Base-by-base conservation (phyloP, 1,140 invertebrate genomes). In the Mesaphorura yosii region DNA sequence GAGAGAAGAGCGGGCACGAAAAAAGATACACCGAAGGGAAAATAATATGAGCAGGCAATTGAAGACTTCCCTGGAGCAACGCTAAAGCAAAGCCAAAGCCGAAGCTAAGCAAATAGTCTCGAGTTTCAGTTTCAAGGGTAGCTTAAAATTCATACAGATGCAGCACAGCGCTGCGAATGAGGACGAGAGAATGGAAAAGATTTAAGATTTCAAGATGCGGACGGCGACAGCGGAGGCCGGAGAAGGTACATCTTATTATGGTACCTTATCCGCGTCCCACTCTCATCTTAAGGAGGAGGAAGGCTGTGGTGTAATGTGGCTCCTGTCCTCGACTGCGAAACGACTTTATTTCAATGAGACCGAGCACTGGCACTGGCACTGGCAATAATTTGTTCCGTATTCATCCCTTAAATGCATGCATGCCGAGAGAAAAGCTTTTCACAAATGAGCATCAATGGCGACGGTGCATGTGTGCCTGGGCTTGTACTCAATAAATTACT, bases 401-500 rank as follows among this genome's bases (percentile, higher is more conserved):
- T 6, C 39, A 41, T 6, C 6, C 22, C 53, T 48, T 50, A 49
- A 55, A 50, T 40, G 38, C 31, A 55, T 55, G 22, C 17, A 5
- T 7, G 6, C n/a, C 17, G n/a, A 41, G 7, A 54, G 42, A 54
- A 44, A 55, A 47, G 48, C 52, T 51, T 59, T 59, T 59, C 52
- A 37, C 57, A 59, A 34, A 34, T 34, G 31, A 34, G 31, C 52
- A 37, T 53, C 54, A 34, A 34, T 34, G 31, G n/a, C 10, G 31
- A 34, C 10, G 31, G 10, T 34, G 31, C 10, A 10, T 34, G 31
- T 10, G 10, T 52, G 42, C 55, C 41, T 51, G 42, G 42, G 50
- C 34, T 53, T 39, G 55, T 52, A 61, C 59, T 57, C 59, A 55
- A 61, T 61, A 61, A 58, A 61, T 61, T 61, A 61, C 55, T 54